phyloP scores from a whole-genome alignment of 2,797 vertebrate genomes.

The Phrynocephalus vlangalii region DNA sequence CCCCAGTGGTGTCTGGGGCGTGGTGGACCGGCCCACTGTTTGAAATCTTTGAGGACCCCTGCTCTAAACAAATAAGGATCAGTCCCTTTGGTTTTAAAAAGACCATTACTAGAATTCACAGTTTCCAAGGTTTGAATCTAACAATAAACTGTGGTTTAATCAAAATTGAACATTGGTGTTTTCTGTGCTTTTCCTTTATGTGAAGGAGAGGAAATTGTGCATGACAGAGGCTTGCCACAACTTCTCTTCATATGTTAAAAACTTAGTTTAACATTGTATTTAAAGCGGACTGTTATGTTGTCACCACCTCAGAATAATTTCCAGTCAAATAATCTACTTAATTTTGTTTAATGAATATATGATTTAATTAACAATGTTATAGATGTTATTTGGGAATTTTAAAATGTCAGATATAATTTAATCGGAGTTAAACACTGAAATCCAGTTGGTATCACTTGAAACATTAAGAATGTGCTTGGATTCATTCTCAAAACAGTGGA shows the following conservation, averaged over 20 bases:
- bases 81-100: not conserved
- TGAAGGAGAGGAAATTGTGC: not conserved
- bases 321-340: not conserved
- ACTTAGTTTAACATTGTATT: not conserved
- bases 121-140: too few species aligned
- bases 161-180: not conserved
- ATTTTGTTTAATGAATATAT: not conserved
- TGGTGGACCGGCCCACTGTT: too few species aligned
- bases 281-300: not conserved
- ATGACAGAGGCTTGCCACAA: not conserved
- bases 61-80: not conserved
- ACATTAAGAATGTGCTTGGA: conserved; percentile 14
- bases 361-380: not conserved
- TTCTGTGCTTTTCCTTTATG: not conserved
- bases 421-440: not conserved
- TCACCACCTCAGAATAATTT: not conserved
- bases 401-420: not conserved
- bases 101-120: not conserved
- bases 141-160: not conserved
- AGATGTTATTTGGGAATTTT: not conserved
- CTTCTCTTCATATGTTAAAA: not conserved
- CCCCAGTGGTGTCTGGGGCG: too few species aligned
- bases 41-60: too few species aligned
- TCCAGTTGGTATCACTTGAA: conserved; percentile 38
- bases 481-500: not conserved